Evolutionary conservation across 1,140 invertebrate species (phyloP).

Genomic region (Listronotus oregonensis): DNA sequence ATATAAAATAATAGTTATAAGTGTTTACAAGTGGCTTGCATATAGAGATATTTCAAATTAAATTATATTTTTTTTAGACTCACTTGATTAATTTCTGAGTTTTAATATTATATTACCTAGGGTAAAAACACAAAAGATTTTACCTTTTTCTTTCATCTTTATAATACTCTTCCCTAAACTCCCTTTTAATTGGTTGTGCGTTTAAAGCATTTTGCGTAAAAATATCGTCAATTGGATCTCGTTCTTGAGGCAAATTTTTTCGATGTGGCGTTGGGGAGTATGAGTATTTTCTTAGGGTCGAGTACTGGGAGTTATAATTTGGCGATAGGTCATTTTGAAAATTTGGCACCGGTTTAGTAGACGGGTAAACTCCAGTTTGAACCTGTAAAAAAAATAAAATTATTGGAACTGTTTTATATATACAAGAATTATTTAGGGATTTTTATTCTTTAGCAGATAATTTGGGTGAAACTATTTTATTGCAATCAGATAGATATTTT

Average conservation of each 20-base stretch:
- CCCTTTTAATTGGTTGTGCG: conserved; percentile 44
- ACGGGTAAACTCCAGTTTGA: conserved; percentile 52
- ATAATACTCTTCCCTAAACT: conserved; percentile 48
- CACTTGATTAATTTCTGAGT: no score
- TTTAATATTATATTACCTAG: no score
- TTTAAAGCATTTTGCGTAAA: conserved; percentile 51
- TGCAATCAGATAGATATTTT: no score
- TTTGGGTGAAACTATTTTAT: no score
- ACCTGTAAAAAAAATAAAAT: conserved; percentile 39
- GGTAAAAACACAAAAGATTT: no score
- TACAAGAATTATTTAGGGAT: no score
- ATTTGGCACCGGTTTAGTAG: conserved; percentile 41
- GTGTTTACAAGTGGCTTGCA: no score
- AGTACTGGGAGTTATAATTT: conserved; percentile 42
- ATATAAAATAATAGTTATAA: no score
- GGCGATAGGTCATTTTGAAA: conserved; percentile 39
- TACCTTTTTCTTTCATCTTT: conserved; percentile 45
- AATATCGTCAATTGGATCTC: conserved; percentile 53
- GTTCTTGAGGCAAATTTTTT: conserved; percentile 24
- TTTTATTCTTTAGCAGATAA: no score
- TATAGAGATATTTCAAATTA: no score
- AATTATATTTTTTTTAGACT: no score
- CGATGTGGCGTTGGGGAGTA: conserved; percentile 25
- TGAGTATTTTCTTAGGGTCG: conserved; percentile 37
- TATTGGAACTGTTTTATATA: no score